A percentile compares a stretch with the other conserved stretches of the same genome.
These are phyloP conservation scores for Intellagama lesueurii DNA, from an alignment of 2,797 vertebrate species.

Conservation along the genomic window DNA sequence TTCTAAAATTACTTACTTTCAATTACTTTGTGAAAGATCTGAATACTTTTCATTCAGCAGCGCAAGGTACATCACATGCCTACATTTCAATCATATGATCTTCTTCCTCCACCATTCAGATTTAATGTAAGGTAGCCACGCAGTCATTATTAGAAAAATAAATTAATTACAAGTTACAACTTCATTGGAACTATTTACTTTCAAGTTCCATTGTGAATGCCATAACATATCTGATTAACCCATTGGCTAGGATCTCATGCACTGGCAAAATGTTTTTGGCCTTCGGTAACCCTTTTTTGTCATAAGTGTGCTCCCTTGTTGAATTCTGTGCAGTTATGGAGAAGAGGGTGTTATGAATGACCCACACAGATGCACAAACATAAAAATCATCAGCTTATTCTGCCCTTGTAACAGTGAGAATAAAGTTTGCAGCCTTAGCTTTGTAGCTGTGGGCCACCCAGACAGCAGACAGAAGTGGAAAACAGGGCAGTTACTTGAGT, in stretches of 20 bases:
- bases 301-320: conserved; percentile 50
- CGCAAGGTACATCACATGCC: too few species aligned
- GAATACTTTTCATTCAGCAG: too few species aligned
- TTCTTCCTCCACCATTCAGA: background rate
- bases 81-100: too few species aligned
- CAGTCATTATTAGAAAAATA: background rate
- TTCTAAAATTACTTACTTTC: too few species aligned
- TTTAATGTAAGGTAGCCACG: background rate
- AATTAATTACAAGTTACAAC: background rate
- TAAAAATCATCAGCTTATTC: conserved; percentile 53
- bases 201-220: background rate
- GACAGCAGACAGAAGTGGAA: conserved; percentile 58
- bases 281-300: conserved; percentile 30
- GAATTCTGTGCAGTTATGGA: conserved; percentile 53
- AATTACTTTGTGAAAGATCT: too few species aligned
- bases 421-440: conserved; percentile 58
- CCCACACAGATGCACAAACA: conserved; percentile 57
- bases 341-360: conserved; percentile 50
- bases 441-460: conserved; percentile 65
- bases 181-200: background rate
- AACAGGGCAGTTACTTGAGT: background rate
- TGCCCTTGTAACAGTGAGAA: conserved; percentile 58
- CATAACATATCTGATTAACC: background rate
- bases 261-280: conserved; percentile 35
- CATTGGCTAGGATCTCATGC: background rate